These are phyloP conservation scores for Notechis scutatus DNA, from an alignment of 2,113 vertebrate species.

Conservation along the genomic window DNA sequence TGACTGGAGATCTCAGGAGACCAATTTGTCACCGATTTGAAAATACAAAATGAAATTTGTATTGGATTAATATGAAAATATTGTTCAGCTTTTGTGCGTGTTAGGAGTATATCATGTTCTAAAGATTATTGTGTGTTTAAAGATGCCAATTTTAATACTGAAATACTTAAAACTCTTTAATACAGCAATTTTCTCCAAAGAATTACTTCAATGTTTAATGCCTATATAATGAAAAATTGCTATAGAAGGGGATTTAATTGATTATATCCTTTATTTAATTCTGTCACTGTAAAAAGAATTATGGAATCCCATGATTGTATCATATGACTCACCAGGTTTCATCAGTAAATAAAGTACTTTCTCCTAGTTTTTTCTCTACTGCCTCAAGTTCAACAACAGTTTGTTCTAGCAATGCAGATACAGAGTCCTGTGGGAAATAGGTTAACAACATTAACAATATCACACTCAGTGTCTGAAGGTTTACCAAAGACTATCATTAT, in stretches of 20 bases:
- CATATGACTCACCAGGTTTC: slow-evolving; percentile 76
- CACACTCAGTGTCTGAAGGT: background rate
- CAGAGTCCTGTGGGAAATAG: slow-evolving; percentile 69
- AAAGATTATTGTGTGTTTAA: background rate
- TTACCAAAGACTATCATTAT: slow-evolving; percentile 1
- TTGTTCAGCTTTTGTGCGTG: background rate
- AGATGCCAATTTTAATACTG: background rate
- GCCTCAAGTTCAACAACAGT: slow-evolving; percentile 75
- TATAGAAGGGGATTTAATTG: background rate
- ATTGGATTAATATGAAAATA: background rate
- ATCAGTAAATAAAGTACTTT: slow-evolving; percentile 58
- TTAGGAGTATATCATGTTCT: background rate
- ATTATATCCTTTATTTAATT: background rate
- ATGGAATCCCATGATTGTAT: background rate
- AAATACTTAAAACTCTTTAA: background rate
- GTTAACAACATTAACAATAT: background rate
- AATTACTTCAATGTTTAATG: background rate
- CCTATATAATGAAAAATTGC: background rate
- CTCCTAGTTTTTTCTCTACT: slow-evolving; percentile 69
- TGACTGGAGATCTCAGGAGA: background rate
- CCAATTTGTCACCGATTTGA: too few relatives aligned
- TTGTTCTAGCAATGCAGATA: slow-evolving; percentile 74
- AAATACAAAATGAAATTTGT: background rate
- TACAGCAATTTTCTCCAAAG: background rate
- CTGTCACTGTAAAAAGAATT: background rate